Conservation (phyloP, 2,888 invertebrate genomes). For the Ariolimax columbianus region DNA sequence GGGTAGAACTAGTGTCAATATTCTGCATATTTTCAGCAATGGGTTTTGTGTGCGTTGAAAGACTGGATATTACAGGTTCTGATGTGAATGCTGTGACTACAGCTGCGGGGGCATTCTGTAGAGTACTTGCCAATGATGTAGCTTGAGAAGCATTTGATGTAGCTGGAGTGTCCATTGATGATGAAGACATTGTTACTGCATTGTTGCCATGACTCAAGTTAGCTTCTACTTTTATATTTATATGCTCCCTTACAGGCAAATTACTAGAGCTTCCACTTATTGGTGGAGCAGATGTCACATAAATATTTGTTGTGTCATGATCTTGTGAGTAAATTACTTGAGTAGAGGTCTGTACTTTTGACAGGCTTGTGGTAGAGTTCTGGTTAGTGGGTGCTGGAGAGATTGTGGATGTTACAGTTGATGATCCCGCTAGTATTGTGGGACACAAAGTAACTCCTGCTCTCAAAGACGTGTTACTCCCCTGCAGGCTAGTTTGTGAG, state of each 20-base stretch:
- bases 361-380: background rate
- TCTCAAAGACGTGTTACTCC: background rate
- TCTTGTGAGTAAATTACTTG: background rate
- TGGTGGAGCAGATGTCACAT: background rate
- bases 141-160: background rate
- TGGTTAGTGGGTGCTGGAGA: background rate
- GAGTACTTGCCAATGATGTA: background rate
- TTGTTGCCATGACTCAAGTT: background rate
- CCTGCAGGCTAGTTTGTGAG: no score
- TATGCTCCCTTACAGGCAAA: background rate
- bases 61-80: background rate
- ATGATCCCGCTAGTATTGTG: background rate
- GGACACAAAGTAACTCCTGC: background rate
- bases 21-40: background rate
- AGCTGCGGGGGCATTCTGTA: background rate
- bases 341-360: background rate
- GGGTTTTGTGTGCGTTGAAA: background rate
- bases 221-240: slow-evolving; percentile 3
- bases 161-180: background rate
- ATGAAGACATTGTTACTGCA: background rate
- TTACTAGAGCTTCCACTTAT: background rate
- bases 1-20: no score
- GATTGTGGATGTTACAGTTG: background rate
- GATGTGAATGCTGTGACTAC: background rate
- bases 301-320: background rate